Evolutionary conservation across 2,797 vertebrate species (phyloP).

Genomic region (Chiloscyllium punctatum): DNA sequence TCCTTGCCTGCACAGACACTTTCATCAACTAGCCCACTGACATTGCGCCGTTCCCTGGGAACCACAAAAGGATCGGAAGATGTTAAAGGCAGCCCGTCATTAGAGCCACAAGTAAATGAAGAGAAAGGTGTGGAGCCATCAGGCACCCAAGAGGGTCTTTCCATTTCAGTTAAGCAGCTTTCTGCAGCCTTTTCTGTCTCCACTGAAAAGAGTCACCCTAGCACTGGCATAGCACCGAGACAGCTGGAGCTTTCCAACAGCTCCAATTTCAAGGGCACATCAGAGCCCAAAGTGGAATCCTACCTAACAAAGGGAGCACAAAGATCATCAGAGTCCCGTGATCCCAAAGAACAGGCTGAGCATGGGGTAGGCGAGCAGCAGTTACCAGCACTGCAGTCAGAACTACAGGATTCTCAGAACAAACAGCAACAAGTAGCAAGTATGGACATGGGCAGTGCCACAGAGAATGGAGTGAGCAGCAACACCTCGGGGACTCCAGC

Average conservation of each 20-base stretch:
- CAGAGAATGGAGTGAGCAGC: neutral
- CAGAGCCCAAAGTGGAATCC: neutral
- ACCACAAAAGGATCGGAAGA: conserved; percentile 38
- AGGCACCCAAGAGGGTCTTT: conserved; percentile 40
- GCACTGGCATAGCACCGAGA: conserved; percentile 48
- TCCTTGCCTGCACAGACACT: neutral
- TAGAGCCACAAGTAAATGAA: conserved; percentile 43
- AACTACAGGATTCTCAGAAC: neutral
- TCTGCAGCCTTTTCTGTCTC: conserved; percentile 46
- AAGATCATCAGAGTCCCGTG: neutral
- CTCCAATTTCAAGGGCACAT: neutral
- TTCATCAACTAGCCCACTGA: neutral
- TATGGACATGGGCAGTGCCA: neutral
- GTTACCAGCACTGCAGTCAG: neutral
- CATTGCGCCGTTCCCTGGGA: neutral
- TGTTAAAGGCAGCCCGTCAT: conserved; percentile 47
- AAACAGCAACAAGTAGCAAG: neutral
- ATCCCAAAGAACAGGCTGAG: neutral
- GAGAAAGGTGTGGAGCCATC: conserved; percentile 43
- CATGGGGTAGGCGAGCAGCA: neutral
- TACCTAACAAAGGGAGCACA: neutral
- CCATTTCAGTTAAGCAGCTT: conserved; percentile 39
- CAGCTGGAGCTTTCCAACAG: neutral
- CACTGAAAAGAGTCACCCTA: conserved; percentile 46
- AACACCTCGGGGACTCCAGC: neutral